Evolutionary conservation across 2,797 vertebrate species (phyloP).

Genomic region (Halcyon badia): DNA sequence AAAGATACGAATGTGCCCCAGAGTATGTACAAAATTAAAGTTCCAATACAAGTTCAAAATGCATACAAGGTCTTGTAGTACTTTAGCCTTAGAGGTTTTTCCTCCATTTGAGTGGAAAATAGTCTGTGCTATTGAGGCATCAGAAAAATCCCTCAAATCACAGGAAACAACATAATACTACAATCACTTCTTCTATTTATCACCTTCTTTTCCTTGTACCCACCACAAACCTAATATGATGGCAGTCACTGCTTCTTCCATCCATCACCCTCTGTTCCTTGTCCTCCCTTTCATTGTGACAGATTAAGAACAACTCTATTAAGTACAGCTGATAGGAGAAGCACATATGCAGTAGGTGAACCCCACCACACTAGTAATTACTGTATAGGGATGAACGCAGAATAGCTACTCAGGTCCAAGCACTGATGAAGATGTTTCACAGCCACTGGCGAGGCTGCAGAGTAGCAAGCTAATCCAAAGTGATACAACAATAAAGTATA

Average conservation of each 20-base stretch:
- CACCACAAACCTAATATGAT: rapidly evolving
- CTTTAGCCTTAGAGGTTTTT: neutral
- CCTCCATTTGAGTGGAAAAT: neutral
- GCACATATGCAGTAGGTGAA: neutral
- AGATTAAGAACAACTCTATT: neutral
- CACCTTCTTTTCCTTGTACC: neutral
- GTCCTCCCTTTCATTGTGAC: neutral
- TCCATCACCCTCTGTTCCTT: neutral
- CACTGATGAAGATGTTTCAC: neutral
- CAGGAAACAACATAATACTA: neutral
- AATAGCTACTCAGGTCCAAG: neutral
- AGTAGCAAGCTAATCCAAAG: neutral
- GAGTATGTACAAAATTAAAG: neutral
- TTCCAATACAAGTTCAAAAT: neutral
- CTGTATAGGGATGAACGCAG: neutral
- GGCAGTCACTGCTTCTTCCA: neutral
- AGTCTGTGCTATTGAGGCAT: neutral
- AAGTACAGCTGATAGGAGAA: neutral
- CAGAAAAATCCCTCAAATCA: neutral
- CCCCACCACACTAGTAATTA: neutral
- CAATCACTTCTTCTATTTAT: neutral
- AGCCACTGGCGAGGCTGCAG: neutral
- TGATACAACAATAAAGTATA: neutral
- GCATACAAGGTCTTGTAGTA: neutral
- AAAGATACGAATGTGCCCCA: neutral